Evolutionary conservation across 64 coral and sea anemone genomes (phyloP), one percentile per base, ranked within the genome.

Genomic region (Stylophora pistillata): DNA sequence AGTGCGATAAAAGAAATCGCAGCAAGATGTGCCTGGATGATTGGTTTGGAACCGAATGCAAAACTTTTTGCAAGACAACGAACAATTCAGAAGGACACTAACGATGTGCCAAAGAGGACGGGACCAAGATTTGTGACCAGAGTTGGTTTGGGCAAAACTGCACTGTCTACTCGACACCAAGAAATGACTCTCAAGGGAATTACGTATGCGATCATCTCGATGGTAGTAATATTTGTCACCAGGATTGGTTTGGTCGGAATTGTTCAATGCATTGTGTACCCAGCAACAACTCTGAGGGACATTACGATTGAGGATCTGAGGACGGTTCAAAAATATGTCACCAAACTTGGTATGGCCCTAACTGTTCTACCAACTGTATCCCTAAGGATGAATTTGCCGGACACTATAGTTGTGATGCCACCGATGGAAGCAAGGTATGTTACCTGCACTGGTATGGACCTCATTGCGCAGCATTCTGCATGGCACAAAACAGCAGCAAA

Each of bases 21-120:
- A 88, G 74, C 10, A 96, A 89, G 63, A 82, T 89, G 9, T 96
- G 94, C 31, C 2, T 73, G 23, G 16, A 65, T 0, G 52, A 89
- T 23, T 96, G 94, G 94, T 92, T 61, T 89, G 90, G 81, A 10
- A 55, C 17, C 15, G 81, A 78, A 6, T 96, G 94, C 54, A 89
- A n/a, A n/a, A 81, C 25, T 3, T 85, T 86, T 55, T 96, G 94
- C 71, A 59, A 54, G 29, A n/a, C 94, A 29, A 41, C 13, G 26
- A 85, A 92, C 10, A 30, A 86, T 76, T 78, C 58, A 53, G 23
- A 74, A 74, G 76, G 70, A 29, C 82, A 90, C 53, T 89, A 89
- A 69, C 3, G 53, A 13, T 80, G 79, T 30, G 56, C 57, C 23
- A 13, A 10, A 2, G 30, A 18, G 9, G 85, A 71, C 56, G 94